Percentiles rank a stretch among this genome's conserved stretches.
phyloP scores from a whole-genome alignment of 2,888 invertebrate species.

The Leptinotarsa tumamoca region DNA sequence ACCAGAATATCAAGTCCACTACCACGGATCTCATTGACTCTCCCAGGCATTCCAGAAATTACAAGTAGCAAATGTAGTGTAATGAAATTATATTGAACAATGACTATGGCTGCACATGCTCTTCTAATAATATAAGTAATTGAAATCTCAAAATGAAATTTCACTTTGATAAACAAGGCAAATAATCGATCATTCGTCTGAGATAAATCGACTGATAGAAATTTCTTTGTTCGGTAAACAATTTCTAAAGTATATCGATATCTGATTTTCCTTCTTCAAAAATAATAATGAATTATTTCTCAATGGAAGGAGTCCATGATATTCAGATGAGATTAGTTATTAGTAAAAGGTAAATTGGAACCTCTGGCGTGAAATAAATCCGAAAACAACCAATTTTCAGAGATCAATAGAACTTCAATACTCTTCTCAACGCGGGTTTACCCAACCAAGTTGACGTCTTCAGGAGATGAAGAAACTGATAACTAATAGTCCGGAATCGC shows the following conservation, averaged over 20 bases:
- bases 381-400: too few relatives aligned
- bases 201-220: not conserved
- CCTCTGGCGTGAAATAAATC: too few relatives aligned
- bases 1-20: conserved; percentile 46
- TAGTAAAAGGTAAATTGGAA: too few relatives aligned
- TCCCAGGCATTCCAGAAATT: conserved; percentile 21
- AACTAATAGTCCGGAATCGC: too few relatives aligned
- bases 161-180: not conserved
- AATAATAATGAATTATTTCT: too few relatives aligned
- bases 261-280: not conserved
- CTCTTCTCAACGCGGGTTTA: too few relatives aligned
- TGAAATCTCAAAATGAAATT: not conserved
- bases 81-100: not conserved
- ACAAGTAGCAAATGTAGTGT: not conserved
- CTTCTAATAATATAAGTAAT: not conserved
- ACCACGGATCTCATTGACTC: conserved; percentile 42
- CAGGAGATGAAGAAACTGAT: too few relatives aligned
- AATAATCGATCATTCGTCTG: not conserved
- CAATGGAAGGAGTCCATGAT: too few relatives aligned
- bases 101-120: not conserved
- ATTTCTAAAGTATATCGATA: not conserved
- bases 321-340: too few relatives aligned
- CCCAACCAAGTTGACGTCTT: too few relatives aligned
- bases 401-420: too few relatives aligned
- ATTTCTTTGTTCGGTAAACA: too few relatives aligned